Percentiles rank a stretch among this genome's conserved stretches.
Evolutionary conservation across 1,140 invertebrate species (phyloP).

Genomic region (Hypsibius dujardini): DNA sequence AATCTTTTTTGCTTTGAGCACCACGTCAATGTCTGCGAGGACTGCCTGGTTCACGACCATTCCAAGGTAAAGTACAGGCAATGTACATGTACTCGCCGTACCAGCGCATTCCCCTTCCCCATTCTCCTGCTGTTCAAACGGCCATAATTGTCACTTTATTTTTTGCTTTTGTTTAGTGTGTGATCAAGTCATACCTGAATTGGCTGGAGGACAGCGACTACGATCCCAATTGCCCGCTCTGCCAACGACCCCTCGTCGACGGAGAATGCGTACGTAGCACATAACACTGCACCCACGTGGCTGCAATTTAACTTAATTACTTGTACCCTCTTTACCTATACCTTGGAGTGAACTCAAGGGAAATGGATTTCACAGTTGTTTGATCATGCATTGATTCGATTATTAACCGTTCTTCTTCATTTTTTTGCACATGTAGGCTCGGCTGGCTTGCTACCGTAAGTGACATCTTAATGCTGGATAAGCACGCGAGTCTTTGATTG

Average conservation of each 20-base stretch:
- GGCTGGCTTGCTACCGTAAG: constrained; percentile 62
- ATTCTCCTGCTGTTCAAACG: constrained; percentile 16
- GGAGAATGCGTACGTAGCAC: constrained; percentile 54
- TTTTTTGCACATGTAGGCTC: constrained; percentile 11
- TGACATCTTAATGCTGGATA: constrained; percentile 15
- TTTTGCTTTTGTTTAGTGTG: constrained; percentile 52
- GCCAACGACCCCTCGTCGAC: constrained; percentile 53
- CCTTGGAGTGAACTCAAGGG: too few species aligned
- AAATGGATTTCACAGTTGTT: too few species aligned
- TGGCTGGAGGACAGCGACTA: constrained; percentile 96
- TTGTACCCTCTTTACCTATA: too few species aligned
- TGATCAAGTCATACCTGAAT: constrained; percentile 87
- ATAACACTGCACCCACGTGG: too few species aligned
- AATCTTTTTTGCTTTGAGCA: constrained; percentile 98
- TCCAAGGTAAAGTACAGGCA: constrained; percentile 52
- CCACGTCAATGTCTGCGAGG: constrained; percentile 91
- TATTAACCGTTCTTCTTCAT: constrained; percentile 12
- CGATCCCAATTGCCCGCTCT: constrained; percentile 70
- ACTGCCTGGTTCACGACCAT: constrained; percentile 88
- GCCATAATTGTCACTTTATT: background rate
- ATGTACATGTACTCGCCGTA: background rate
- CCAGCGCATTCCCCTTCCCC: background rate
- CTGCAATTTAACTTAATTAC: too few species aligned
- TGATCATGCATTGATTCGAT: constrained; percentile 34
- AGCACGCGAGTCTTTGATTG: too few species aligned